Conservation (phyloP, 2,797 vertebrate species). For the Spheniscus humboldti region DNA sequence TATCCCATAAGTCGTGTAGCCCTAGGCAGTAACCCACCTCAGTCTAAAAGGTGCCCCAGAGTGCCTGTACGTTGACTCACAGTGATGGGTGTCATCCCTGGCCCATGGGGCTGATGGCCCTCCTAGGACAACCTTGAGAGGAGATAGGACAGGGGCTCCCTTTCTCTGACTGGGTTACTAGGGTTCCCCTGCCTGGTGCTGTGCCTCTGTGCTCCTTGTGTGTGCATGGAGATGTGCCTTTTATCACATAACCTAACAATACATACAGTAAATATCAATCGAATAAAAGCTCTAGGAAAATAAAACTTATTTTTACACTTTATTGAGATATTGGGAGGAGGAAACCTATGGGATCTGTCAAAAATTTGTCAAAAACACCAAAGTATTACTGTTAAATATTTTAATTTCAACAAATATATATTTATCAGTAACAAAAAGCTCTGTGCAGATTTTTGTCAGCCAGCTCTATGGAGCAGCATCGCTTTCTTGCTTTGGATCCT, state of each 20-base stretch:
- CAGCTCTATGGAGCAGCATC: neutral
- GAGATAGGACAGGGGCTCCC: neutral
- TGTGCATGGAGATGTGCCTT: neutral
- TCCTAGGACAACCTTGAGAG: neutral
- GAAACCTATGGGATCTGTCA: neutral
- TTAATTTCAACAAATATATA: neutral
- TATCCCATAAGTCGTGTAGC: neutral
- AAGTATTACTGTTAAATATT: neutral
- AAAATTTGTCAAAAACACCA: neutral
- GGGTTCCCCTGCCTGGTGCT: neutral
- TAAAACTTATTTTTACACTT: neutral
- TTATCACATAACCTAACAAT: neutral
- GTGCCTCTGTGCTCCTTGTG: neutral
- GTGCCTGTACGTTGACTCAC: neutral
- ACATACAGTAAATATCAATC: neutral
- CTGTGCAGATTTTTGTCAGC: neutral
- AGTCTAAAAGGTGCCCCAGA: neutral
- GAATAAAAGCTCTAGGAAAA: neutral
- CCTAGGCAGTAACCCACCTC: neutral
- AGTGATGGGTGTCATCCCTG: neutral
- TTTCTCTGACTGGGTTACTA: neutral
- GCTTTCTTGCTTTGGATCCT: too few species aligned
- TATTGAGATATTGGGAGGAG: neutral
- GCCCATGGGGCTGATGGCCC: neutral
- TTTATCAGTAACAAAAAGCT: neutral